Evolutionary conservation across 1,140 invertebrate species (phyloP).

Genomic region (Trachymyrmex cornetzi): DNA sequence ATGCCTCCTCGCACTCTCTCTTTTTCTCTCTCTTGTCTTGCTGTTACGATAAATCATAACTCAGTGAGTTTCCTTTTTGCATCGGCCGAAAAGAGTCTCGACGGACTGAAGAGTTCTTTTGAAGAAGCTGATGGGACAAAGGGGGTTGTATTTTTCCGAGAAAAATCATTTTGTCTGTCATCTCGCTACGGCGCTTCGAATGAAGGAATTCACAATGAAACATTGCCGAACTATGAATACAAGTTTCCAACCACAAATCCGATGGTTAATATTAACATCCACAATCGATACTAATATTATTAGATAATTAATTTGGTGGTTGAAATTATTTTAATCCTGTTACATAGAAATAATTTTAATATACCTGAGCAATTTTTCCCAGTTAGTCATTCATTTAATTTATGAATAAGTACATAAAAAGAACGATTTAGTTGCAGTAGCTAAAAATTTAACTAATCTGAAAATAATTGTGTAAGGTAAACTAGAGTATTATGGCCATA

Average conservation of each 20-base stretch:
- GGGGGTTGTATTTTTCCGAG: constrained; percentile 61
- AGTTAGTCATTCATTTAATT: background rate
- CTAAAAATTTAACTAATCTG: too few species aligned
- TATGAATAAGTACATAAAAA: background rate
- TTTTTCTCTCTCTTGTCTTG: constrained; percentile 17
- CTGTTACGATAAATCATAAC: constrained; percentile 74
- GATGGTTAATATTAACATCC: background rate
- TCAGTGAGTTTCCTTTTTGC: constrained; percentile 66
- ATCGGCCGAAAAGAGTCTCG: constrained; percentile 63
- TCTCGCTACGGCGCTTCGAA: background rate
- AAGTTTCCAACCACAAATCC: constrained; percentile 11
- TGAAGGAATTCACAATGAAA: constrained; percentile 32
- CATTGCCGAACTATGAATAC: constrained; percentile 14
- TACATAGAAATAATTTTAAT: constrained; percentile 19
- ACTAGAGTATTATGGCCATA: too few species aligned
- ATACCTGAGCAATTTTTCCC: background rate
- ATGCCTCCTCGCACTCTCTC: background rate
- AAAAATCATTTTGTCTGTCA: constrained; percentile 53
- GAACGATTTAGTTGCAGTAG: too few species aligned
- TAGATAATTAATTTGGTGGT: background rate
- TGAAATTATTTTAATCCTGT: background rate
- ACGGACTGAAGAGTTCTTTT: constrained; percentile 50
- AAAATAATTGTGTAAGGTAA: too few species aligned
- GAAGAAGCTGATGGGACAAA: constrained; percentile 65
- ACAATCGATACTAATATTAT: background rate